Conservation (phyloP, 2,113 vertebrate species). For the Fregata magnificens region DNA sequence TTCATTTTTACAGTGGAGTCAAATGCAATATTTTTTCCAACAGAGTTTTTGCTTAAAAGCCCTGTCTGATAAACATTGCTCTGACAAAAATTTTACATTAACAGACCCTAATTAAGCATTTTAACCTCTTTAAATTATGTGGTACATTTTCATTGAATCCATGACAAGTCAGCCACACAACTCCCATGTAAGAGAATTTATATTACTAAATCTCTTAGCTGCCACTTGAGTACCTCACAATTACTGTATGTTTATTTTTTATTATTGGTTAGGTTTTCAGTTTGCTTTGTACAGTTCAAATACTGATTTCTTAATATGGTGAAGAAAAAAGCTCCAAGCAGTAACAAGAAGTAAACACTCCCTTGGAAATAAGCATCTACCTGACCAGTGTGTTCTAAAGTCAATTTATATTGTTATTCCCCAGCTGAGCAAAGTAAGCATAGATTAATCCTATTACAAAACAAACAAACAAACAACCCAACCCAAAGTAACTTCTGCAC, state of each 20-base stretch:
- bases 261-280: neutral
- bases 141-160: neutral
- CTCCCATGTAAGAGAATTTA: neutral
- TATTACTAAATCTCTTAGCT: neutral
- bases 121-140: neutral
- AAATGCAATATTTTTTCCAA: neutral
- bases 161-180: neutral
- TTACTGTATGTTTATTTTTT: neutral
- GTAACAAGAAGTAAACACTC: neutral
- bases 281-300: neutral
- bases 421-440: neutral
- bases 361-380: neutral
- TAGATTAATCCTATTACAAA: neutral
- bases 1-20: fast-evolving
- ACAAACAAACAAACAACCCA: neutral
- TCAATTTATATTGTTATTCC: neutral
- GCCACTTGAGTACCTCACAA: neutral
- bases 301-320: neutral
- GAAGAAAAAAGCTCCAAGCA: neutral
- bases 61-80: neutral
- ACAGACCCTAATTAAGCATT: neutral
- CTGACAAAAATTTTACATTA: neutral
- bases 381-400: neutral
- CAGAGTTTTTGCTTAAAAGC: neutral
- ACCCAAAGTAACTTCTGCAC: neutral